Base-by-base conservation (phyloP, 2,797 vertebrate genomes). In the Cirrhinus molitorella region DNA sequence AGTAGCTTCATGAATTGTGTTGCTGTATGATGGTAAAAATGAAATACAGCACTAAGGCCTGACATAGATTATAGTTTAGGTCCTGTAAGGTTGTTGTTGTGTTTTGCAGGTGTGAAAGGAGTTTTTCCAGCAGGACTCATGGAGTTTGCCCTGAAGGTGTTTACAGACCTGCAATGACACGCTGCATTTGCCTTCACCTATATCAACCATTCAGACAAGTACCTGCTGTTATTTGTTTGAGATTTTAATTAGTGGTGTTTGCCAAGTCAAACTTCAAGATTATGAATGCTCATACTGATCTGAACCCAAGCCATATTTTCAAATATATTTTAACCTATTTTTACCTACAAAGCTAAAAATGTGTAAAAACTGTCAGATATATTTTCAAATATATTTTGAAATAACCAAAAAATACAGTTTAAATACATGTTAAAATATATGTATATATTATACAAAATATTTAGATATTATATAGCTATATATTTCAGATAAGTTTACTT, bases 191-290 rank as follows among this genome's bases (percentile, higher is more conserved):
- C 11, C 4, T 59, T 59, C 23, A 59, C 17, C 61, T 14, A 7
- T 17, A 63, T 4, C 55, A 23, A 4, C 11, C 10, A 53, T 19
- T 3, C 51, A 57, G 21, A 23, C 7, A 17, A 31, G 61, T 34
- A 34, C 61, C 28, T 63, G 61, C 25, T 31, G 16, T 19, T 8
- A 63, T 31, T 28, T 23, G 21, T 23, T 57, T 63, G 61, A 34
- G 61, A 19, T 63, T 63, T 63, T 63, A 63, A 63, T 63, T 34
- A 65, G n/a, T 12, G 55, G 10, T 57, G 55, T 57, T 57, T 57
- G 55, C 55, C 2, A 57, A 57, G 55, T 23, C 28, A 34, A 10
- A 7, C 28, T 17, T 31, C 61, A 31, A 12, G n/a, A 57, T 63
- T 31, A 34, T 17, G 16, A 63, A 63, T 4, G 16, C 16, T 63